A percentile compares a stretch with the other conserved stretches of the same genome.
Evolutionary conservation across 2,888 invertebrate genomes (phyloP).

Genomic region (Plebejus anna): DNA sequence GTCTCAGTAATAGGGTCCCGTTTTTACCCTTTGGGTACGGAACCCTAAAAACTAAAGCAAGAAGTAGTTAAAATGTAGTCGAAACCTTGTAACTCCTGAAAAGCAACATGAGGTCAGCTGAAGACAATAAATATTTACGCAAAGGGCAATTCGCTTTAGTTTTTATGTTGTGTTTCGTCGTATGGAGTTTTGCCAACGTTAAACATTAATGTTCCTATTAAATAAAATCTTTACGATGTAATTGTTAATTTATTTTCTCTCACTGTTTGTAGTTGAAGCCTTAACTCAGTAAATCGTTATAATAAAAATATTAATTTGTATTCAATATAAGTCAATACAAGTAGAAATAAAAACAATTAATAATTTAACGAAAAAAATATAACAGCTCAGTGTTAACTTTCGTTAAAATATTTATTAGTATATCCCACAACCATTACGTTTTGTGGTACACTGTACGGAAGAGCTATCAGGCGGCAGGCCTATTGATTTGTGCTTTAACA

Average conservation of each 20-base stretch:
- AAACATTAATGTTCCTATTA: background rate
- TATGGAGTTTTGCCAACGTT: conserved; percentile 9
- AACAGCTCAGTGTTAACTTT: background rate
- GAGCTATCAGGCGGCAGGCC: too few relatives aligned
- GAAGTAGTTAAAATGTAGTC: background rate
- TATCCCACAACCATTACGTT: too few relatives aligned
- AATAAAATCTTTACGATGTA: conserved; percentile 14
- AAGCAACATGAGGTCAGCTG: background rate
- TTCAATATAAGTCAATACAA: too few relatives aligned
- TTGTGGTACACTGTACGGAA: too few relatives aligned
- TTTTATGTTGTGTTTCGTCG: background rate
- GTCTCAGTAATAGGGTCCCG: too few relatives aligned
- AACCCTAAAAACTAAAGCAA: background rate
- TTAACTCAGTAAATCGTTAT: background rate
- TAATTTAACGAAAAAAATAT: background rate
- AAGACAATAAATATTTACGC: conserved; percentile 2
- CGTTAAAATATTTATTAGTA: background rate
- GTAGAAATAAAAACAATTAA: too few relatives aligned
- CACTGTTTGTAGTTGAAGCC: background rate
- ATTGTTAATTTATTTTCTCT: background rate
- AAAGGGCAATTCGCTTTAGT: background rate
- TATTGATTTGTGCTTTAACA: too few relatives aligned
- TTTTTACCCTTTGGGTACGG: too few relatives aligned
- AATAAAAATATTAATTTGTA: too few relatives aligned
- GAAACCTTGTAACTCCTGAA: background rate